Evolutionary conservation across 2,888 invertebrate genomes (phyloP).

Genomic region (Amphipoea lucens): DNA sequence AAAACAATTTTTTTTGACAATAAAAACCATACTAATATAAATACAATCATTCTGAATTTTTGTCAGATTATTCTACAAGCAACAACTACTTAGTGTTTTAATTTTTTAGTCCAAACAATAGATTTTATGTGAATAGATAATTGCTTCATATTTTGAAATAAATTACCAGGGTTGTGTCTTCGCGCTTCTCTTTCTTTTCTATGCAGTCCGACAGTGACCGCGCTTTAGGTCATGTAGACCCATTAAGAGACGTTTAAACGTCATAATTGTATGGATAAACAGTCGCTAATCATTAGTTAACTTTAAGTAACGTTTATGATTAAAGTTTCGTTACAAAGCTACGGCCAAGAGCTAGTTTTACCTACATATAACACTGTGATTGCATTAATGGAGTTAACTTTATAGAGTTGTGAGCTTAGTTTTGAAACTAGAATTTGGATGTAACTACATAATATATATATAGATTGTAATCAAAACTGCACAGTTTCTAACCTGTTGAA

Average conservation of each 20-base stretch:
- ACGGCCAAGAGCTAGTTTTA: neutral
- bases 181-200: no score
- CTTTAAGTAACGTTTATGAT: neutral
- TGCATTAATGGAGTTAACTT: slow-evolving; percentile 20
- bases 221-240: no score
- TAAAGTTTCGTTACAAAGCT: neutral
- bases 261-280: neutral
- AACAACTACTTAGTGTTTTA: no score
- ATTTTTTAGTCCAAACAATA: no score
- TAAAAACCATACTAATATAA: no score
- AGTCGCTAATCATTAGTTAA: neutral
- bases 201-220: no score
- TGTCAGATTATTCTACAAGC: no score
- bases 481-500: slow-evolving; percentile 13
- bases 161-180: no score
- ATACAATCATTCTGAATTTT: no score
- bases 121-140: no score
- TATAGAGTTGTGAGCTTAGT: slow-evolving; percentile 14
- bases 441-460: slow-evolving; percentile 1
- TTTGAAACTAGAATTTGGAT: slow-evolving; percentile 28
- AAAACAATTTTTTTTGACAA: no score
- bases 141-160: no score
- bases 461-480: slow-evolving; percentile 26
- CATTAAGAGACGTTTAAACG: neutral
- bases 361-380: neutral